phyloP scores from a whole-genome alignment of 2,797 vertebrate genomes.

The Balearica regulorum region DNA sequence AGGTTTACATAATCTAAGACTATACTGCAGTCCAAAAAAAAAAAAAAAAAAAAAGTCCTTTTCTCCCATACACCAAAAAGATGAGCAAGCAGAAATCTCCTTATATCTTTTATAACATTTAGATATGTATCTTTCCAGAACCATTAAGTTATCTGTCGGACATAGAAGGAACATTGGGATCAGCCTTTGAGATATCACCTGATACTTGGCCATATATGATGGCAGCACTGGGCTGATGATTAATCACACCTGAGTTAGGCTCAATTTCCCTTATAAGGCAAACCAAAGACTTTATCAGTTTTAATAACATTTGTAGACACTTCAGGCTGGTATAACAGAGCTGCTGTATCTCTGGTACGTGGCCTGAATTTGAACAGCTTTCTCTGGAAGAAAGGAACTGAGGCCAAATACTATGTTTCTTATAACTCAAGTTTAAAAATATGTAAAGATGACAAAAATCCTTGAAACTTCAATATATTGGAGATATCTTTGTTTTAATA shows the following conservation, averaged over 20 bases:
- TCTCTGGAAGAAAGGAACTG: not conserved
- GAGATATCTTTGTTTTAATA: not conserved
- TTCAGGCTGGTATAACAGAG: not conserved
- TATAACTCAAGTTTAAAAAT: not conserved
- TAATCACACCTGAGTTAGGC: not conserved
- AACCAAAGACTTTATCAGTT: not conserved
- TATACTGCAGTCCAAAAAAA: not conserved
- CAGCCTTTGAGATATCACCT: not conserved
- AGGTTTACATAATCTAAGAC: not conserved
- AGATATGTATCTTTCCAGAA: not conserved
- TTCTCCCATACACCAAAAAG: not conserved
- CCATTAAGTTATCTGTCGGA: not conserved
- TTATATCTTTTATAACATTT: not conserved
- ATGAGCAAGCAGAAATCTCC: not conserved
- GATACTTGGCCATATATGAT: not conserved
- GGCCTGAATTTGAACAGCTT: not conserved
- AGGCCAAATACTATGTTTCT: not conserved
- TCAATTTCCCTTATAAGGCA: constrained; percentile 5
- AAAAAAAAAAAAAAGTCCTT: not conserved
- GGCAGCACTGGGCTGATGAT: not conserved
- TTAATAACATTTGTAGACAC: not conserved
- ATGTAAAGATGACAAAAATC: not conserved
- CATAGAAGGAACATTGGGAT: not conserved
- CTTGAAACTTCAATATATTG: not conserved
- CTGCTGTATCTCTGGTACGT: not conserved